Percentiles rank a stretch among this genome's conserved stretches.
phyloP scores from a whole-genome alignment of 2,797 vertebrate genomes.

The Hephaestus fuliginosus region DNA sequence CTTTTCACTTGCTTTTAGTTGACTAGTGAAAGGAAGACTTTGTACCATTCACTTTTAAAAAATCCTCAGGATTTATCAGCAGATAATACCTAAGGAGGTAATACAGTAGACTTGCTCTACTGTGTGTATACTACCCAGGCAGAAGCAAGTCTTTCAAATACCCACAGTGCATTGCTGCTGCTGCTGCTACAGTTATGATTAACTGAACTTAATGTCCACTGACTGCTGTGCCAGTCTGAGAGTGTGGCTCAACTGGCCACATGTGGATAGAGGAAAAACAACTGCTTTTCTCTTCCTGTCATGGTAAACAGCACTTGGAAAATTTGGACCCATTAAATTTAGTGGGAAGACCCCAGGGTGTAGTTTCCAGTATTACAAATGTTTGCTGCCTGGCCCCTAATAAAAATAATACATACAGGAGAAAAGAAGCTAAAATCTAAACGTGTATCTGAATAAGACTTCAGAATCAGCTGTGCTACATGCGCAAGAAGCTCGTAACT shows the following conservation, averaged over 20 bases:
- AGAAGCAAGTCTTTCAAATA: conserved; percentile 32
- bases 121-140: conserved; percentile 5
- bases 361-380: background rate
- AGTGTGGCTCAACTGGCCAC: conserved; percentile 30
- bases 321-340: conserved; percentile 17
- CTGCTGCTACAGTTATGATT: conserved; percentile 23
- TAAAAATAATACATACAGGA: background rate
- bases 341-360: background rate
- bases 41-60: conserved; percentile 13
- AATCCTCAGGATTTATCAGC: conserved; percentile 8
- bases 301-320: background rate
- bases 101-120: background rate
- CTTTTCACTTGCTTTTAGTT: conserved; percentile 22
- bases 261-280: conserved; percentile 28
- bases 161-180: conserved; percentile 28
- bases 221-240: conserved; percentile 31
- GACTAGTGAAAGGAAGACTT: conserved; percentile 17
- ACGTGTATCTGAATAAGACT: background rate
- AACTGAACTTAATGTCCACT: conserved; percentile 38
- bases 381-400: background rate
- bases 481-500: conserved; percentile 14
- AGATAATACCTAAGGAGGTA: conserved; percentile 6
- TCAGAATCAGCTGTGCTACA: background rate
- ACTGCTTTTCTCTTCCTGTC: conserved; percentile 7
- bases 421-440: conserved; percentile 18